These are phyloP conservation scores for Lasioglossum leucozonium DNA, from an alignment of 2,888 invertebrate species.

Conservation along the genomic window DNA sequence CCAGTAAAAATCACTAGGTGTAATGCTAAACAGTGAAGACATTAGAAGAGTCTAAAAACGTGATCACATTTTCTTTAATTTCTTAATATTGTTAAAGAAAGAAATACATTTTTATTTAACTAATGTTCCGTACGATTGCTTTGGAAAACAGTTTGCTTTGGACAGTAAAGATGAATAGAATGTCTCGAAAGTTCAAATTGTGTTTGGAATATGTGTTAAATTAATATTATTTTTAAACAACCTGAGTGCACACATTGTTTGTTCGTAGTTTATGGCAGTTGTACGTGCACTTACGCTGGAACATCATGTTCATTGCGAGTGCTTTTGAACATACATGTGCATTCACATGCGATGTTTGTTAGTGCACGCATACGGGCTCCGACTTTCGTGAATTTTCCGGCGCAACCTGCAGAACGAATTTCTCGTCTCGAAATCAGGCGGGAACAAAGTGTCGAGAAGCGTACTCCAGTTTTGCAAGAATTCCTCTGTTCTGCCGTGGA, in stretches of 20 bases:
- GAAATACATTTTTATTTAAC: too few relatives aligned
- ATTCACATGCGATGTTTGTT: slow-evolving; percentile 37
- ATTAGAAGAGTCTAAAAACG: too few relatives aligned
- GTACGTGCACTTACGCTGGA: background rate
- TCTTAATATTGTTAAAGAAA: too few relatives aligned
- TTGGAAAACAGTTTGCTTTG: background rate
- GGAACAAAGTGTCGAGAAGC: slow-evolving; percentile 24
- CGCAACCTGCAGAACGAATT: slow-evolving; percentile 73
- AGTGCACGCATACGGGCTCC: slow-evolving; percentile 38
- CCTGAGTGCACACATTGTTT: background rate
- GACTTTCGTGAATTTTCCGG: slow-evolving; percentile 75
- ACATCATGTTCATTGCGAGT: background rate
- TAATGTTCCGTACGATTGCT: too few relatives aligned
- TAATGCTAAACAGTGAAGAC: too few relatives aligned
- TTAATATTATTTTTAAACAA: too few relatives aligned
- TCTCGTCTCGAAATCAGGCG: slow-evolving; percentile 46
- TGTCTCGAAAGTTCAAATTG: background rate
- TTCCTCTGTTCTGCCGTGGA: background rate
- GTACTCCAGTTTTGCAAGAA: slow-evolving; percentile 36
- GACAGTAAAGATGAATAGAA: background rate
- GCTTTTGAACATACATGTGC: slow-evolving; percentile 38
- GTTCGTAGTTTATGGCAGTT: background rate
- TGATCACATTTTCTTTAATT: too few relatives aligned
- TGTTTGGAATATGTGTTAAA: background rate
- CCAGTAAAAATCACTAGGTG: too few relatives aligned